Percentiles rank a stretch among this genome's conserved stretches.
Evolutionary conservation across 2,113 vertebrate genomes (phyloP).

Genomic region (Dunckerocampus dactyliophorus): DNA sequence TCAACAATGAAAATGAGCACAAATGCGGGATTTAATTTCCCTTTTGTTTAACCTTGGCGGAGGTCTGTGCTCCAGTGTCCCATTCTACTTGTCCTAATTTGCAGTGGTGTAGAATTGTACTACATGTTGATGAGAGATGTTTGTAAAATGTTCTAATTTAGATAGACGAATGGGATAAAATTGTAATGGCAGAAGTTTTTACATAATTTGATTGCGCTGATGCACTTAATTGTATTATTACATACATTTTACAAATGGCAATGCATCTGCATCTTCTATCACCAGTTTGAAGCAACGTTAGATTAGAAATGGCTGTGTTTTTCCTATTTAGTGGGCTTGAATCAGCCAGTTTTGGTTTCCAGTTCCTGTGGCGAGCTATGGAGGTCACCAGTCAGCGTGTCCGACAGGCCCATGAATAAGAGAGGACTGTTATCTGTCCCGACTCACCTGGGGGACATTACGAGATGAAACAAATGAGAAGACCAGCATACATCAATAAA

Average conservation of each 20-base stretch:
- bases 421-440: constrained; percentile 48
- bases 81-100: too few species aligned
- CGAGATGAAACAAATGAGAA: constrained; percentile 52
- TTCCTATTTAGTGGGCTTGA: not conserved
- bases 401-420: constrained; percentile 60
- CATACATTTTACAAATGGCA: not conserved
- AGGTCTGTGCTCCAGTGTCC: too few species aligned
- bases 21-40: too few species aligned
- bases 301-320: not conserved
- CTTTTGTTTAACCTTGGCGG: too few species aligned
- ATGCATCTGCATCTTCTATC: not conserved
- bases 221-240: too few species aligned
- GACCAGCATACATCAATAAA: constrained; percentile 38
- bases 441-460: constrained; percentile 37
- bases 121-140: too few species aligned
- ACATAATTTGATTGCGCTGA: too few species aligned
- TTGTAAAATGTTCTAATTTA: too few species aligned
- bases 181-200: too few species aligned
- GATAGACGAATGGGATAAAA: too few species aligned
- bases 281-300: not conserved
- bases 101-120: too few species aligned
- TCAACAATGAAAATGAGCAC: too few species aligned
- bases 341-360: constrained; percentile 6
- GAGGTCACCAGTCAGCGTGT: constrained; percentile 46
- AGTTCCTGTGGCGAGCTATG: constrained; percentile 29